Evolutionary conservation across 2,797 vertebrate genomes (phyloP).

Genomic region (Sebastes dallii): DNA sequence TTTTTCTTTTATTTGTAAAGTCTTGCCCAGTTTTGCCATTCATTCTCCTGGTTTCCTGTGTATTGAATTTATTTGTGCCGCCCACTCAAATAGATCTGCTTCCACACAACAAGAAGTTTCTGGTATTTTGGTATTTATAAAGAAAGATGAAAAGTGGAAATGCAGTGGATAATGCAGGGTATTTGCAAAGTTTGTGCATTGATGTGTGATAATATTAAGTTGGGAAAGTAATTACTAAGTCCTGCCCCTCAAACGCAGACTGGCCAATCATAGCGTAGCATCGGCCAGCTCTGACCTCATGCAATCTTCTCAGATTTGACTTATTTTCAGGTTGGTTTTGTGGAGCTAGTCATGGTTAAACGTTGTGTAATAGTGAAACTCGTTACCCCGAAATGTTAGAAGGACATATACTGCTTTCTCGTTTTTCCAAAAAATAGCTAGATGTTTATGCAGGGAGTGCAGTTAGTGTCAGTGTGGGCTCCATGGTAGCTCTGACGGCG

Average conservation of each 20-base stretch:
- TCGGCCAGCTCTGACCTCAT: too few relatives aligned
- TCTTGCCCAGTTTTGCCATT: background rate
- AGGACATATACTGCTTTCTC: too few relatives aligned
- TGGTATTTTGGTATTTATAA: background rate
- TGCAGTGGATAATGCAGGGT: background rate
- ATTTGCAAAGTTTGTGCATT: background rate
- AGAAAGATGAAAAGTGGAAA: background rate
- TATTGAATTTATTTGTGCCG: background rate
- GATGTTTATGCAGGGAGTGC: too few relatives aligned
- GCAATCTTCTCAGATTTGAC: too few relatives aligned
- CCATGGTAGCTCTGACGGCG: too few relatives aligned
- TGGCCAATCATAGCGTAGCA: too few relatives aligned
- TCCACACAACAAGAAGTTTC: background rate
- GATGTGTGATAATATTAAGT: background rate
- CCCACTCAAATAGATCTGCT: background rate
- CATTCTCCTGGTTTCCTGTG: background rate
- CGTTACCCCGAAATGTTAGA: fast-evolving
- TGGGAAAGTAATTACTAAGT: background rate
- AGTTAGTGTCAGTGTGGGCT: too few relatives aligned
- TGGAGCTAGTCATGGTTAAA: too few relatives aligned
- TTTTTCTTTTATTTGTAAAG: conserved; percentile 30
- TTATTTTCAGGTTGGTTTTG: too few relatives aligned
- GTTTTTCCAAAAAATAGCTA: too few relatives aligned
- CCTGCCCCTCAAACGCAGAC: too few relatives aligned
- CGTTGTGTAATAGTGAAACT: too few relatives aligned